Base-by-base conservation (phyloP, 2,888 invertebrate genomes). In the Drosophila diplacantha region DNA sequence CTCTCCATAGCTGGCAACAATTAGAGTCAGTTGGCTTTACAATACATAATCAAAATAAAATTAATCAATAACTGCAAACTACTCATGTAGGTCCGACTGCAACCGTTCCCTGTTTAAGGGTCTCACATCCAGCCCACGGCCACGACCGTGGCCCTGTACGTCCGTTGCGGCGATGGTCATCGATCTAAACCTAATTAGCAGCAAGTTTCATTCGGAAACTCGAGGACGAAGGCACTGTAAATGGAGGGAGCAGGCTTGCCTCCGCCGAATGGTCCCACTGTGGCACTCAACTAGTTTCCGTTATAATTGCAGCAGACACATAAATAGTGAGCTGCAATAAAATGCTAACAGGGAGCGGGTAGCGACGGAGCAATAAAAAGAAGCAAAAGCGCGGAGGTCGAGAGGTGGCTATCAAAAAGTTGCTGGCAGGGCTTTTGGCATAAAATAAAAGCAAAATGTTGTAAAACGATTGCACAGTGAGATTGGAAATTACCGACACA, bases 241-340 rank as follows among this genome's bases (percentile, higher is more conserved):
- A 7, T 9, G 37, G 24, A 20, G n/a, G 39, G 3, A 47, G 39
- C 44, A 11, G 34, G 11, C 44, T 39, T 16, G 18, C 12, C 14
- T 26, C 9, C 20, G 26, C 9, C 20, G 26, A 53, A 58, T 49
- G 59, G 80, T 68, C 47, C 76, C 72, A 75, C 81, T 72, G 76
- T 81, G 74, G 71, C 66, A 67, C 68, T 78, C 78, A 80, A 79
- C 81, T 84, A 74, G 81, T 79, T 80, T 81, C 71, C 80, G 77
- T 83, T 81, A 80, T 83, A 82, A 85, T 85, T 85, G 83, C 77
- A 74, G 74, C 85, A 85, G 85, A 85, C 85, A 85, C 84, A 85
- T 85, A 85, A 85, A 85, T 85, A 85, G 76, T 75, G 74, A 71
- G 63, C 83, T 78, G 83, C 79, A 74, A 77, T 81, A 81, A 73